Base-by-base conservation (phyloP, 2,797 vertebrate species). In the Lutjanus campechanus region DNA sequence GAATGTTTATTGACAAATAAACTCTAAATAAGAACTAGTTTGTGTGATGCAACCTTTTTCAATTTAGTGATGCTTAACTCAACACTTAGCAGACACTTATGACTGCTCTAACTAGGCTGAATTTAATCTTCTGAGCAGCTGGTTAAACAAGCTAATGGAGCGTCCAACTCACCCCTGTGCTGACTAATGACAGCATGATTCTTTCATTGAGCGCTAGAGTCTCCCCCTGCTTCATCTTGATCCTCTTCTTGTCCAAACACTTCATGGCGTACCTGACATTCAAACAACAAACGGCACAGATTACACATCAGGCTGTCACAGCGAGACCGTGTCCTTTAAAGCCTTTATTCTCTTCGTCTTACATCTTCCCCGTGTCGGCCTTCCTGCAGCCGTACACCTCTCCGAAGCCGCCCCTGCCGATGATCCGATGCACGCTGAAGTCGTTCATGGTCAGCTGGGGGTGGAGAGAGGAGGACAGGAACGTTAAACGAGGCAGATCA, bases 141-240 rank as follows among this genome's bases (percentile, higher is more conserved):
- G 17, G n/a, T 50, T 12, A 46, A 46, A 46, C 44, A 46, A 46
- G 12, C 44, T 16, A 15, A 12, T 47, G 46, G 19, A 11, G 29
- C 12, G 25, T 55, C 11, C 9, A 1, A 96, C 98, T 97, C 86
- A 99, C 98, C 93, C 98, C 98, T 11, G 98, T 99, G 92, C 98
- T 99, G 95, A 99, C 98, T 68, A 99, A 93, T 1, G 98, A 99
- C 92, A 99, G 93, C 98, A 99, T 99, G 91, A 99, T 99, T 86
- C 98, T 96, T 91, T 99, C 98, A 7, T 99, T 99, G 88, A 99
- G 96, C 43, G 98, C 98, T 76, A 99, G 91, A 0, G 98, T 99
- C 92, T 99, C 98, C 7, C 98, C 98, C 93, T 99, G 98, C 89
- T 99, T 99, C 98, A 99, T 99, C 93, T 99, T 99, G 92, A 99